A percentile compares a stretch with the other conserved stretches of the same genome.
phyloP scores from a whole-genome alignment of 2,113 vertebrate genomes.

The Ardeotis arabs region DNA sequence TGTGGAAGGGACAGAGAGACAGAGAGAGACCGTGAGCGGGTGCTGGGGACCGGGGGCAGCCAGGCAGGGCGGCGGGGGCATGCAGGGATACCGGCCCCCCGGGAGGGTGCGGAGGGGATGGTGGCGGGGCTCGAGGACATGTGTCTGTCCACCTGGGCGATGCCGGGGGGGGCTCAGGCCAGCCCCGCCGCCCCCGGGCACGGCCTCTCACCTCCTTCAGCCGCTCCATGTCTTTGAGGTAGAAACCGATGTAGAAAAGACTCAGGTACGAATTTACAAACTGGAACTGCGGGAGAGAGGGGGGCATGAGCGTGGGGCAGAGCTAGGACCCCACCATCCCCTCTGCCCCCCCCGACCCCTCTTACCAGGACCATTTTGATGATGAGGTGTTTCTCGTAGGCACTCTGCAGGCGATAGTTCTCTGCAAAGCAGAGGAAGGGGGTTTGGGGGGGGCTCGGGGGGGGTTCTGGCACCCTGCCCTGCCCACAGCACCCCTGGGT shows the following conservation, averaged over 20 bases:
- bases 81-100: not conserved
- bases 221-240: slow-evolving; percentile 99
- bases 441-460: not conserved
- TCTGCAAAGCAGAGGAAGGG: slow-evolving; percentile 72
- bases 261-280: slow-evolving; percentile 99
- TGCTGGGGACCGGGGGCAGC: not conserved
- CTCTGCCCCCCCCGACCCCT: not conserved
- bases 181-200: not conserved
- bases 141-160: not conserved
- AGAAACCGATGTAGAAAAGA: slow-evolving; percentile 99
- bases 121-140: not conserved
- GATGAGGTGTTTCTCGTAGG: slow-evolving; percentile 98
- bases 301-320: not conserved
- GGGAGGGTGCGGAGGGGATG: not conserved
- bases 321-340: not conserved
- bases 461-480: not conserved
- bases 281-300: slow-evolving; percentile 84
- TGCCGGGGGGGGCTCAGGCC: no score
- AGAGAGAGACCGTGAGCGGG: not conserved
- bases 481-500: not conserved
- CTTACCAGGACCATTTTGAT: slow-evolving; percentile 98
- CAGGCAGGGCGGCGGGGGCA: not conserved
- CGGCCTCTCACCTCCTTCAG: slow-evolving; percentile 89
- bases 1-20: slow-evolving; percentile 64
- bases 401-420: slow-evolving; percentile 97